Evolutionary conservation across 2,113 vertebrate genomes (phyloP).

Genomic region (Psittacus erithacus): DNA sequence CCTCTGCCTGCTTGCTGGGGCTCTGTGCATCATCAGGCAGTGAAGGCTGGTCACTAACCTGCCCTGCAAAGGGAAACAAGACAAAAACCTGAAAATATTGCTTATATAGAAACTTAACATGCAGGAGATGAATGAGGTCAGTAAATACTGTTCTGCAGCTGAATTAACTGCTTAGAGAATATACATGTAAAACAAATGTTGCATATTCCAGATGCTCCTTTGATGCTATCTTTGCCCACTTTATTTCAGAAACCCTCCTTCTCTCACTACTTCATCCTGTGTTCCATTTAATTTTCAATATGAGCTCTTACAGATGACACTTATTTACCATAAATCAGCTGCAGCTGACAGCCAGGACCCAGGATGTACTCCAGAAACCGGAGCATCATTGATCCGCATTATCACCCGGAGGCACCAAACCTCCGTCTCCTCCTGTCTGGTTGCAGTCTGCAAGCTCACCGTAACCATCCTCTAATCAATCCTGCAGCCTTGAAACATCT

Average conservation of each 20-base stretch:
- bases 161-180: background rate
- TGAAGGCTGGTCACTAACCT: background rate
- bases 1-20: background rate
- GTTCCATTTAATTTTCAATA: background rate
- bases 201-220: background rate
- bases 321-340: background rate
- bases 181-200: background rate
- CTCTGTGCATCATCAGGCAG: background rate
- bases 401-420: background rate
- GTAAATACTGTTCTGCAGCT: background rate
- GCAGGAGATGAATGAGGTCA: background rate
- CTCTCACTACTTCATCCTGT: background rate
- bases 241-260: background rate
- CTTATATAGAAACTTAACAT: accelerated
- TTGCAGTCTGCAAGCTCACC: background rate
- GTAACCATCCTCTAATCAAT: background rate
- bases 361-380: background rate
- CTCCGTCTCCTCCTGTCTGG: background rate
- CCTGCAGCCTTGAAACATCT: background rate
- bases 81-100: background rate
- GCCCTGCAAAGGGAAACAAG: background rate
- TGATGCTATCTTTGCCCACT: background rate
- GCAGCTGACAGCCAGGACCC: background rate
- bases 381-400: background rate
- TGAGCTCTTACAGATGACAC: background rate